These are phyloP conservation scores for Drosophila subobscura DNA, from an alignment of 1,140 invertebrate genomes.

Conservation along the genomic window DNA sequence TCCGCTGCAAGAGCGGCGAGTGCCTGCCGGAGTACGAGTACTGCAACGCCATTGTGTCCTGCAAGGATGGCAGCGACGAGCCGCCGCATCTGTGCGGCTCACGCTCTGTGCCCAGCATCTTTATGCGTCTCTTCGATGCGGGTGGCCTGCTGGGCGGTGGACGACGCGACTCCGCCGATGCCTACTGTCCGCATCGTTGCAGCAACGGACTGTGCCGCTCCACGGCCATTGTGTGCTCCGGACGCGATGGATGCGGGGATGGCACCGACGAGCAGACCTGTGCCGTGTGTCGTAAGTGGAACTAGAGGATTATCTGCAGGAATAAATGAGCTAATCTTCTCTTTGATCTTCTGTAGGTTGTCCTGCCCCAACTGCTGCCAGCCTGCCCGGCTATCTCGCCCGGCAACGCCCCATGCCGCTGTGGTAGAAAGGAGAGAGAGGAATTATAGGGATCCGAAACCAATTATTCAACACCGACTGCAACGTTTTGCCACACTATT, in stretches of 20 bases:
- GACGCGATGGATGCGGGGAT: constrained; percentile 94
- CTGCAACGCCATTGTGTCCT: constrained; percentile 94
- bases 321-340: not conserved
- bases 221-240: constrained; percentile 93
- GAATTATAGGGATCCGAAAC: not conserved
- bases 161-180: constrained; percentile 57
- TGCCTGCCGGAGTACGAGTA: constrained; percentile 95
- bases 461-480: constrained; percentile 8
- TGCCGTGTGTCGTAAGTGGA: constrained; percentile 92
- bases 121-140: constrained; percentile 72
- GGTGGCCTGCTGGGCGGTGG: constrained; percentile 68
- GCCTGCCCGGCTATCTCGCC: constrained; percentile 62
- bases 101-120: constrained; percentile 78
- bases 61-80: constrained; percentile 93
- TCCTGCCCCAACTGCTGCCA: constrained; percentile 83
- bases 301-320: not conserved
- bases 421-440: constrained; percentile 54
- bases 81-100: constrained; percentile 89
- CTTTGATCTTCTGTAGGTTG: constrained; percentile 85
- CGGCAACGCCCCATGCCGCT: constrained; percentile 77
- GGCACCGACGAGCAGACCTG: constrained; percentile 93
- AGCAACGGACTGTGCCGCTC: constrained; percentile 93
- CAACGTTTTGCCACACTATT: constrained; percentile 47
- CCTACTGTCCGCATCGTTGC: constrained; percentile 90
- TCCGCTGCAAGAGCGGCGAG: constrained; percentile 92